Conservation (phyloP, 1,140 invertebrate species). For the Ceratosolen solmsi region DNA sequence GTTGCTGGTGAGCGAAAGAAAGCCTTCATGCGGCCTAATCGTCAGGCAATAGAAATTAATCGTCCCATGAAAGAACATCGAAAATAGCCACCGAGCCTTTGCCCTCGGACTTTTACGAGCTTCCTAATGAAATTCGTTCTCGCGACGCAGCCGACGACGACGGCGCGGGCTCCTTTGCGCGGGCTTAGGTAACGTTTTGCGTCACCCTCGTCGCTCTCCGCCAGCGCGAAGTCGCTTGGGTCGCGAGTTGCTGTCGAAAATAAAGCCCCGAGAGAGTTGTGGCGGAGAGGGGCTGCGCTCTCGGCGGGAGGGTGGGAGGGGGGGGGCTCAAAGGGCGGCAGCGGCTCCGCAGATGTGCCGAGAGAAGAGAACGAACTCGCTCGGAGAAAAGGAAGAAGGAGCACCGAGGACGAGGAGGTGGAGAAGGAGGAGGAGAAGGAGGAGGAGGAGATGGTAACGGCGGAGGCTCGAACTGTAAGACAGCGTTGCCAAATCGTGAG, state of each 20-base stretch:
- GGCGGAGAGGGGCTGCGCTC: not conserved
- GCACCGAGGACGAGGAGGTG: not conserved
- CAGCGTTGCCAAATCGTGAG: constrained; percentile 33
- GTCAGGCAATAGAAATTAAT: constrained; percentile 31
- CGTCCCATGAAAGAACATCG: constrained; percentile 28
- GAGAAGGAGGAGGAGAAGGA: not conserved
- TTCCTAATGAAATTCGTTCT: constrained; percentile 34
- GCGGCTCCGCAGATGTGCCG: not conserved
- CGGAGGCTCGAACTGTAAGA: not conserved
- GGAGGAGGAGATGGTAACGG: not conserved
- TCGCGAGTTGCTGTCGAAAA: constrained; percentile 26
- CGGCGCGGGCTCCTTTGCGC: not conserved
- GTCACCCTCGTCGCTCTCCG: not conserved
- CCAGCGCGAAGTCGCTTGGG: not conserved
- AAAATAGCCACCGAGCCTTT: constrained; percentile 31
- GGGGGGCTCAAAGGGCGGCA: not conserved
- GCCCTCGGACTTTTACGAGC: constrained; percentile 27
- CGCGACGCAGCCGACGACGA: not conserved
- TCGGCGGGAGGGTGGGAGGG: not conserved
- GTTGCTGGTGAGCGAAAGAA: not conserved
- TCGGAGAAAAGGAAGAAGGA: not conserved
- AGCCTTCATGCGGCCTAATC: constrained; percentile 32
- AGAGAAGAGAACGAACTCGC: not conserved
- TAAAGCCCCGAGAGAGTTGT: constrained; percentile 14
- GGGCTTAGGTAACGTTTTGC: constrained; percentile 42